Conservation (phyloP, 2,113 vertebrate species). For the Bothrops jararaca region DNA sequence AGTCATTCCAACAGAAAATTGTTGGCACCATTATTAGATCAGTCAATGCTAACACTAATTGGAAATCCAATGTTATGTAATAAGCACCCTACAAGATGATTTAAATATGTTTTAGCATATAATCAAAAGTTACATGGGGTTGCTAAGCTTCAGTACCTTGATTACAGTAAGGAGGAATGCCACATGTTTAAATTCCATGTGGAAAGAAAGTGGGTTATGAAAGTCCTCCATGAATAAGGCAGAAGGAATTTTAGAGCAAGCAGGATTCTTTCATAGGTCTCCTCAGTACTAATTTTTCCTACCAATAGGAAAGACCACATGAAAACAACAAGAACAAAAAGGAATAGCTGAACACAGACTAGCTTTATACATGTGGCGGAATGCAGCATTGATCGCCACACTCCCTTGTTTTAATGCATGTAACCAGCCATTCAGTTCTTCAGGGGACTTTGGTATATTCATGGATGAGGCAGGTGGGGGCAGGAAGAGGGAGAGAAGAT, state of each 20-base stretch:
- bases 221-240: background rate
- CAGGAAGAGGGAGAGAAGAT: conserved; percentile 3
- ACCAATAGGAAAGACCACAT: background rate
- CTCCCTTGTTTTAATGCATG: conserved; percentile 11
- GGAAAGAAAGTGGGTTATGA: background rate
- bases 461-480: background rate
- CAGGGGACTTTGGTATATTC: conserved; percentile 44
- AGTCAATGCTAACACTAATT: background rate
- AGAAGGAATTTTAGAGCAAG: background rate
- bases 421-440: conserved; percentile 38
- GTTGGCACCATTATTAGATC: background rate
- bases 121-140: background rate
- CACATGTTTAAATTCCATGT: background rate
- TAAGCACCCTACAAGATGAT: background rate
- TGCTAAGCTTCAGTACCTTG: background rate
- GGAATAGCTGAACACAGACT: background rate
- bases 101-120: background rate
- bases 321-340: background rate
- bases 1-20: background rate
- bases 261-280: background rate
- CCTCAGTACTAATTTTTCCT: background rate
- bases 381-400: background rate
- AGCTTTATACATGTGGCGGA: conserved; percentile 11
- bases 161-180: background rate
- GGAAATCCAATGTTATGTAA: background rate